Conservation (phyloP, 92 coral and sea anemone species). For the Zoanthus solanderi region DNA sequence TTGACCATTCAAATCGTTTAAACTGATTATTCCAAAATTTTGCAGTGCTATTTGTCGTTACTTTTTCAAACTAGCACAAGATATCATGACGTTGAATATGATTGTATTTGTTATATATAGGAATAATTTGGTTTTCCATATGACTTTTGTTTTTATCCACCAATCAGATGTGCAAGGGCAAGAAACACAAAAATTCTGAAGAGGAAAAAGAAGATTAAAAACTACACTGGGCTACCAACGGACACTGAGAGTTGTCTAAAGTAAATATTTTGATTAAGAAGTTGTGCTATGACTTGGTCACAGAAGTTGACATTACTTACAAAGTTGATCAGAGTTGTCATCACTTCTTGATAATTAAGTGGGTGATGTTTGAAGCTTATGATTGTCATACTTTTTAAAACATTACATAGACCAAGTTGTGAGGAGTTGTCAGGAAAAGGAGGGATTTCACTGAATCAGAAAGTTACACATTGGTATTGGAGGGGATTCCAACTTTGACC, state of each 20-base stretch:
- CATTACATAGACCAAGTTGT: too few relatives aligned
- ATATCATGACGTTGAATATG: too few relatives aligned
- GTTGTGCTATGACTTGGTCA: background rate
- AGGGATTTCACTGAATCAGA: too few relatives aligned
- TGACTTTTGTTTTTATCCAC: background rate
- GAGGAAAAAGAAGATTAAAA: constrained; percentile 70
- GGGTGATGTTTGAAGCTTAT: too few relatives aligned
- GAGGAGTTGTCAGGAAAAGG: too few relatives aligned
- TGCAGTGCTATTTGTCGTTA: too few relatives aligned
- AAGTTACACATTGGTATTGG: too few relatives aligned
- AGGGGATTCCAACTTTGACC: too few relatives aligned
- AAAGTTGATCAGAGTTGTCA: background rate
- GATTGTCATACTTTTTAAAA: too few relatives aligned
- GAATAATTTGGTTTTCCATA: background rate
- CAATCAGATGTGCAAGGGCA: constrained; percentile 68
- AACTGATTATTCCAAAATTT: background rate
- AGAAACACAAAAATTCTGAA: constrained; percentile 75
- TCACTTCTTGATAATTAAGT: too few relatives aligned
- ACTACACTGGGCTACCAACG: constrained; percentile 84
- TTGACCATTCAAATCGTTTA: too few relatives aligned
- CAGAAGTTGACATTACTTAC: background rate
- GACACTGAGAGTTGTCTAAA: constrained; percentile 66
- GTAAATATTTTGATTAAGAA: background rate
- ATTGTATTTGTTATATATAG: background rate
- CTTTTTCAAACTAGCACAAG: too few relatives aligned